A percentile compares a stretch with the other conserved stretches of the same genome.
Evolutionary conservation across 2,797 vertebrate species (phyloP).

Genomic region (Periparus ater): DNA sequence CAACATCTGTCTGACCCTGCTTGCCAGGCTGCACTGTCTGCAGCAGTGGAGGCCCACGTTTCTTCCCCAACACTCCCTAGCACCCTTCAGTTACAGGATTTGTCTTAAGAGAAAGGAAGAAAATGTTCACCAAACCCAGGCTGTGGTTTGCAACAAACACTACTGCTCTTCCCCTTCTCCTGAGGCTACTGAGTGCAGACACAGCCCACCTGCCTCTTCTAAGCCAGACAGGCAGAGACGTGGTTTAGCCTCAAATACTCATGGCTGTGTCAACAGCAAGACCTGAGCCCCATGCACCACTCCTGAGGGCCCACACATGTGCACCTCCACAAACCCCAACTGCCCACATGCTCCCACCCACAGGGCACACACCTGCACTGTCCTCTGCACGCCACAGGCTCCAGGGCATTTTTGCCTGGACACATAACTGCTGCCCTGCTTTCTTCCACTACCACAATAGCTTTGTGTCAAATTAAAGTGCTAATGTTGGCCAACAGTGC

Average conservation of each 20-base stretch:
- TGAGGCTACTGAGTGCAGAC: too few relatives aligned
- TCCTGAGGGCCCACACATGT: rapidly evolving
- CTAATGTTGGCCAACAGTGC: not conserved
- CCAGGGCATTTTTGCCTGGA: not conserved
- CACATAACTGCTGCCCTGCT: not conserved
- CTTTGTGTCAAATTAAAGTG: not conserved
- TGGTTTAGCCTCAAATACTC: not conserved
- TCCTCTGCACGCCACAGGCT: rapidly evolving
- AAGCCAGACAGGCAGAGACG: rapidly evolving
- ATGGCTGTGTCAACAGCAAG: rapidly evolving
- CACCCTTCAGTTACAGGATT: not conserved
- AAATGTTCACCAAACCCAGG: not conserved
- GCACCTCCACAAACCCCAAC: rapidly evolving
- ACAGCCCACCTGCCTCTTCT: not conserved
- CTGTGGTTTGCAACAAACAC: not conserved
- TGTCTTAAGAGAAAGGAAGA: not conserved
- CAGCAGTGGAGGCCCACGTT: rapidly evolving
- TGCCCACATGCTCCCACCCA: rapidly evolving
- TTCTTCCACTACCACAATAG: not conserved
- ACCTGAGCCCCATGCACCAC: rapidly evolving
- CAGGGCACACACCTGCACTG: not conserved
- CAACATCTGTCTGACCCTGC: rapidly evolving
- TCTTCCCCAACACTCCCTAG: rapidly evolving
- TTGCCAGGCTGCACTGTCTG: not conserved
- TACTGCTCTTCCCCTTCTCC: too few relatives aligned